Base-by-base conservation (phyloP, 2,888 invertebrate species). In the Hofmannophila pseudospretella region DNA sequence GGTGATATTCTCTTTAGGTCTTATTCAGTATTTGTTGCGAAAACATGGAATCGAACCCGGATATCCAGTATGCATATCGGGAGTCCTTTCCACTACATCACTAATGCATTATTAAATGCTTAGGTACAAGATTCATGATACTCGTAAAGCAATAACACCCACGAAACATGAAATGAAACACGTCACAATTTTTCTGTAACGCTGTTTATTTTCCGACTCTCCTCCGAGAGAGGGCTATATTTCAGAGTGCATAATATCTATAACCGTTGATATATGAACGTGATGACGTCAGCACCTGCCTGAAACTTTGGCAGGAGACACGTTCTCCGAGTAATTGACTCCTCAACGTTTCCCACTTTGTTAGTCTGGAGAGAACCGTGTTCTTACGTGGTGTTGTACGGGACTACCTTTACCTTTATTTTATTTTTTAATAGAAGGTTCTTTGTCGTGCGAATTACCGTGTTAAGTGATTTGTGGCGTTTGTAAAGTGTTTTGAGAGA, bases 281-380 rank as follows among this genome's bases (percentile, higher is more conserved):
- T 64, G 51, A 51, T 82, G 85, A 85, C 85, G 85, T 84, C 79
- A 71, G 60, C 72, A 77, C 73, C 74, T 81, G 71, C 56, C 73
- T 58, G 78, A 82, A 82, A 71, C 69, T 82, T 86, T 86, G 86
- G 85, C 86, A 86, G 76, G 77, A 69, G 77, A 78, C 74, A 71
- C 79, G 70, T 61, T 63, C 67, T 71, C 74, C 67, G 67, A 77
- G 77, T 80, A 79, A 78, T 78, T 73, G 80, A 70, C 69, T 74
- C 77, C 65, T 70, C 77, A 72, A 63, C 68, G 76, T 70, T 71
- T 69, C 69, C 60, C 67, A 72, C 58, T 76, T 75, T 67, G 68
- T 76, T 77, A 84, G 84, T 82, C 81, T 81, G 81, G 78, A 84
- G 72, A 66, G 67, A 16, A 16, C 65, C 72, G 66, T n/a, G 49